Conservation (phyloP, 1,140 invertebrate genomes). For the Drosophila bifasciata region DNA sequence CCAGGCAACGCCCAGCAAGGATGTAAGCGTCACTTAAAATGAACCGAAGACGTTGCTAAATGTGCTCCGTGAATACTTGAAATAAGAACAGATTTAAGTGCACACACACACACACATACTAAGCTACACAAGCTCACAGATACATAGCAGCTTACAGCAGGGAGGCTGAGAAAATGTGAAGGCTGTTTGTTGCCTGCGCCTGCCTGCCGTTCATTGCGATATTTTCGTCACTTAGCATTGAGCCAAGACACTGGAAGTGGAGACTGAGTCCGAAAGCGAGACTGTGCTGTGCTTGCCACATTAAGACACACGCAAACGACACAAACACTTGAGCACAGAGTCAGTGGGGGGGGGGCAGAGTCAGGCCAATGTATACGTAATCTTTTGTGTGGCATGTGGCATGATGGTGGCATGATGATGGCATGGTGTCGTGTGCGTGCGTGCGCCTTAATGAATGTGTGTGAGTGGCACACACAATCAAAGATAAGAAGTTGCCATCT, state of each 20-base stretch:
- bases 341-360: no score
- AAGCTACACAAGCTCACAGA: no score
- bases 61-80: slow-evolving; percentile 68
- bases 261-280: slow-evolving; percentile 19
- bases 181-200: slow-evolving; percentile 10
- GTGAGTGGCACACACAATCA: slow-evolving; percentile 29
- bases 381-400: slow-evolving; percentile 23
- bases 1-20: slow-evolving; percentile 1
- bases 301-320: slow-evolving; percentile 6
- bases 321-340: slow-evolving; percentile 65
- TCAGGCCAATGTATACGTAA: slow-evolving; percentile 57
- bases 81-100: slow-evolving; percentile 78
- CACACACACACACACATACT: slow-evolving; percentile 22
- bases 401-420: slow-evolving; percentile 1
- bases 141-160: no score
- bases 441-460: slow-evolving; percentile 71
- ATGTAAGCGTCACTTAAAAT: slow-evolving; percentile 76
- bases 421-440: slow-evolving; percentile 54
- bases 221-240: slow-evolving; percentile 70
- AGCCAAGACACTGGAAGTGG: slow-evolving; percentile 12
- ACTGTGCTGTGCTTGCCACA: no score
- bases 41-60: slow-evolving; percentile 64
- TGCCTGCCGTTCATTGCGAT: slow-evolving; percentile 39
- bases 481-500: slow-evolving; percentile 51
- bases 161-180: slow-evolving; percentile 30